Percentiles rank a stretch among this genome's conserved stretches.
Conservation (phyloP, 2,888 invertebrate genomes). For the Brachylomia viminalis region DNA sequence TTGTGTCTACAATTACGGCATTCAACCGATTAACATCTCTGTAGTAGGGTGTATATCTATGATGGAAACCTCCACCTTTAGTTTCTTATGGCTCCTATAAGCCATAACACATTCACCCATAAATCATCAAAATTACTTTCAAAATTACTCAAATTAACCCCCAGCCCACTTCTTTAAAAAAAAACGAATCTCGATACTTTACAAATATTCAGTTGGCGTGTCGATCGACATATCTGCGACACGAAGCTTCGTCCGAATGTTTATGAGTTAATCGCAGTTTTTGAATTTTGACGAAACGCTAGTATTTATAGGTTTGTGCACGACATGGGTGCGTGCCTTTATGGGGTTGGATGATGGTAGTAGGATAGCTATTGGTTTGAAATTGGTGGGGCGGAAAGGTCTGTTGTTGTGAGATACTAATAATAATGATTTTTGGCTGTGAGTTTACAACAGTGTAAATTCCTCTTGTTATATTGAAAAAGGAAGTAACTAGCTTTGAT, state of each 20-base stretch:
- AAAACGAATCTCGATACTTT: slow-evolving; percentile 57
- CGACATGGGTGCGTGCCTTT: slow-evolving; percentile 71
- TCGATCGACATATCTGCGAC: slow-evolving; percentile 67
- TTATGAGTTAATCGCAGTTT: slow-evolving; percentile 88
- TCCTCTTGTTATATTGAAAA: neutral
- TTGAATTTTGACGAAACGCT: slow-evolving; percentile 87
- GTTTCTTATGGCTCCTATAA: neutral
- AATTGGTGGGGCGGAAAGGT: slow-evolving; percentile 31
- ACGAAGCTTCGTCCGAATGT: slow-evolving; percentile 73
- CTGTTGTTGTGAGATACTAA: slow-evolving; percentile 17
- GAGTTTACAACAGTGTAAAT: neutral
- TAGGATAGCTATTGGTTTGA: slow-evolving; percentile 17
- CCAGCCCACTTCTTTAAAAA: slow-evolving; percentile 17
- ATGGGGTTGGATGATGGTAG: slow-evolving; percentile 37
- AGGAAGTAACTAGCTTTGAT: neutral
- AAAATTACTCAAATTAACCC: slow-evolving; percentile 44
- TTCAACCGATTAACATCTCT: neutral
- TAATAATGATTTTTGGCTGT: neutral
- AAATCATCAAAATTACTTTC: neutral
- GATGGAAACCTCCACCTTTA: neutral
- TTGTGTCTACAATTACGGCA: too few species aligned
- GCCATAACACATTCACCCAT: neutral
- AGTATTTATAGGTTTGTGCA: slow-evolving; percentile 84
- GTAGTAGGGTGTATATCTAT: neutral
- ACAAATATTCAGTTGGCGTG: slow-evolving; percentile 78